Evolutionary conservation across 1,140 invertebrate species (phyloP).

Genomic region (Panagrolaimus sp.): DNA sequence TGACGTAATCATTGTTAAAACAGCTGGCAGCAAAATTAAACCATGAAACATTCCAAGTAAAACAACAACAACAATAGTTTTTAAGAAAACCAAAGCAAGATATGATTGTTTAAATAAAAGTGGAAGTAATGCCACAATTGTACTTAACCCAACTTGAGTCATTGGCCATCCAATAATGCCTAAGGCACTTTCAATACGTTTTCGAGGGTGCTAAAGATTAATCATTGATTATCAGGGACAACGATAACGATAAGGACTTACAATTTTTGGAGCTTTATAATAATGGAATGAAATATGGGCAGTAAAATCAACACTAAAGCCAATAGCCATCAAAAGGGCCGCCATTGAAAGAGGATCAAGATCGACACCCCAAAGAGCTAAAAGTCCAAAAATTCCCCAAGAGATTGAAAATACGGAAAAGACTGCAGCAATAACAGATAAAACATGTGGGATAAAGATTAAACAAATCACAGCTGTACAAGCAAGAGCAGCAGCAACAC

Average conservation of each 20-base stretch:
- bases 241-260: slow-evolving; percentile 17
- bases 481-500: slow-evolving; percentile 59
- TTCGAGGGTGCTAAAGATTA: slow-evolving; percentile 40
- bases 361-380: slow-evolving; percentile 59
- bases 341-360: slow-evolving; percentile 62
- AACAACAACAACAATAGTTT: slow-evolving; percentile 56
- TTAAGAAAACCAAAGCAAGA: slow-evolving; percentile 53
- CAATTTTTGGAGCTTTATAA: slow-evolving; percentile 64
- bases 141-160: slow-evolving; percentile 54
- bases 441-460: slow-evolving; percentile 61
- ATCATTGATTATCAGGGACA: slow-evolving; percentile 1
- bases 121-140: slow-evolving; percentile 53
- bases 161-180: slow-evolving; percentile 57
- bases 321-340: slow-evolving; percentile 62
- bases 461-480: slow-evolving; percentile 61
- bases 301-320: slow-evolving; percentile 62
- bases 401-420: slow-evolving; percentile 58
- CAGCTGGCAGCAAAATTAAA: slow-evolving; percentile 48
- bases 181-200: slow-evolving; percentile 48
- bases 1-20: slow-evolving; percentile 42
- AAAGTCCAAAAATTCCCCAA: slow-evolving; percentile 60
- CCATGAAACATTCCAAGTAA: slow-evolving; percentile 56
- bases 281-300: slow-evolving; percentile 62
- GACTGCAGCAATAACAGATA: slow-evolving; percentile 59
- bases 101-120: slow-evolving; percentile 57